phyloP scores from a whole-genome alignment of 2,888 invertebrate species.

The Phalangium opilio region DNA sequence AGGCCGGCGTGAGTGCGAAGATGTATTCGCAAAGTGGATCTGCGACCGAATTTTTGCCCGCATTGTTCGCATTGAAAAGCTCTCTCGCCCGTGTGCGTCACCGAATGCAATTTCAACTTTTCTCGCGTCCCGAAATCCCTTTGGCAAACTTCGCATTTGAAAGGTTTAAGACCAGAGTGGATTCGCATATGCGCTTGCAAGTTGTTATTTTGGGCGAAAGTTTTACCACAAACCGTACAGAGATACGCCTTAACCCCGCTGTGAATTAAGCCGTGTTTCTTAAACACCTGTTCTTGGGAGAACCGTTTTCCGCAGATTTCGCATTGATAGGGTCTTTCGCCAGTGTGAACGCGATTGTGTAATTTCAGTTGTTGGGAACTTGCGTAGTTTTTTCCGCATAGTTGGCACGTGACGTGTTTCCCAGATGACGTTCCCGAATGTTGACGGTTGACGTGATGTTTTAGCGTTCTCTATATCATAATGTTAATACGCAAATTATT shows the following conservation, averaged over 20 bases:
- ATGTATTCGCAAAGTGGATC: too few species aligned
- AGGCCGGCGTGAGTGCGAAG: too few species aligned
- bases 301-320: conserved; percentile 4
- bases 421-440: conserved; percentile 3
- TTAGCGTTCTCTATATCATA: too few species aligned
- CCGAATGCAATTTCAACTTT: too few species aligned
- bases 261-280: neutral
- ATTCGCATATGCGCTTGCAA: conserved; percentile 33
- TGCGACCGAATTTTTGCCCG: too few species aligned
- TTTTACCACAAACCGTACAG: conserved; percentile 3
- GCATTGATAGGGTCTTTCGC: conserved; percentile 2
- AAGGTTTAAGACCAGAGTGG: conserved; percentile 48
- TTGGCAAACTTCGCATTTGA: conserved; percentile 54
- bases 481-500: too few species aligned
- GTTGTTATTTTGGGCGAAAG: conserved; percentile 2
- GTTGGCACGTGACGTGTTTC: conserved; percentile 1
- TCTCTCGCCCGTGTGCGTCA: too few species aligned
- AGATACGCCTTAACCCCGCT: neutral
- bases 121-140: too few species aligned
- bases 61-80: too few species aligned
- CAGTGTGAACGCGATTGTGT: conserved; percentile 1
- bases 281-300: neutral
- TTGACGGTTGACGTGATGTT: too few species aligned
- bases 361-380: neutral
- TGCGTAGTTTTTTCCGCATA: neutral